Base-by-base conservation (phyloP, 2,113 vertebrate species). In the Nymphicus hollandicus region DNA sequence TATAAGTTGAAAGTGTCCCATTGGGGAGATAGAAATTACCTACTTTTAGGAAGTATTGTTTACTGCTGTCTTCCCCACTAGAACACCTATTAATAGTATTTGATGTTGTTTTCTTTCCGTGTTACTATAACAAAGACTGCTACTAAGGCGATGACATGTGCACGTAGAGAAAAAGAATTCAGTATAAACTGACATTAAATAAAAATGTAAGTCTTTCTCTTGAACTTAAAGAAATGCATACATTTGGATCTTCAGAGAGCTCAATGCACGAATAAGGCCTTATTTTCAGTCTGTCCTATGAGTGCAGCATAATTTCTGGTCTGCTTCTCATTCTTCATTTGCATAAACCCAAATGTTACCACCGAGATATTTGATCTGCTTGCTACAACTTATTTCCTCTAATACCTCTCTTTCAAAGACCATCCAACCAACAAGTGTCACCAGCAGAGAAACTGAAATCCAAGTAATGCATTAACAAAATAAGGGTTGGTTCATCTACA, bases 391-490 rank as follows among this genome's bases (percentile, higher is more conserved):
- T 91, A 72, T 12, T 95, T 69, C 49, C 28, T 56, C 47, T 95
- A 91, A 92, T 72, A 86, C 76, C 69, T 93, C 76, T 41, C 17
- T 87, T 94, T 86, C 90, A 87, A 86, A 96, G 72, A 33, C 65
- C 73, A 89, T 88, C 61, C 92, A 93, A 61, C 39, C 80, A 93
- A 79, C 56, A 79, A 87, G 82, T 29, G 66, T 87, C 91, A 94
- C 66, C 82, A 91, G 80, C 65, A 73, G n/a, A 89, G 43, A 52
- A 86, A 41, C 31, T 65, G 71, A 89, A 93, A 91, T 46, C 27
- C n/a, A 55, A 70, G 61, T 11, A 83, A 80, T 0, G 17, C 1
- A 2, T 55, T 86, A 79, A 46, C n/a, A 88, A 81, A 69, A 68
- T 16, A 56, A 64, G 23, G 8, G 31, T 29, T 31, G 17, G 9